Evolutionary conservation across 2,888 invertebrate genomes (phyloP).

Genomic region (Cosmorhoe ocellata): DNA sequence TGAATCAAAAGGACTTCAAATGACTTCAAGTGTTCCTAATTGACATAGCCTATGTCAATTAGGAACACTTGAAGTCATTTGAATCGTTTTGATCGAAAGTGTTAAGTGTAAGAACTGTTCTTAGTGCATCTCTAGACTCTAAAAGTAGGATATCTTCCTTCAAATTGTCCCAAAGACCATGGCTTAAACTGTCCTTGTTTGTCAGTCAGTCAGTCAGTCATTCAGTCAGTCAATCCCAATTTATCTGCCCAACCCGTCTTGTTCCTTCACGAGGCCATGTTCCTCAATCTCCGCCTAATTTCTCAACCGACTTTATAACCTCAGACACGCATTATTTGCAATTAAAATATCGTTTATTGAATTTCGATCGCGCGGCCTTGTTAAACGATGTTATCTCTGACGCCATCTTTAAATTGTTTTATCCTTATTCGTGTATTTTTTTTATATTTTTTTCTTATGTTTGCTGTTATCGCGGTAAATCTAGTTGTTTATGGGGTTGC

Average conservation of each 20-base stretch:
- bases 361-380: slow-evolving; percentile 33
- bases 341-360: slow-evolving; percentile 36
- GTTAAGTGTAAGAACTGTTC: too few species aligned
- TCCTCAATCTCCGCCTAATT: slow-evolving; percentile 12
- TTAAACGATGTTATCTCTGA: slow-evolving; percentile 34
- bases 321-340: slow-evolving; percentile 28
- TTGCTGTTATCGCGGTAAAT: slow-evolving; percentile 30
- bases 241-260: not conserved
- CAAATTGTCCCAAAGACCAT: too few species aligned
- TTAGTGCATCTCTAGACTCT: too few species aligned
- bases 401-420: slow-evolving; percentile 34
- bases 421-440: slow-evolving; percentile 16
- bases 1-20: too few species aligned
- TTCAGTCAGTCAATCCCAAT: too few species aligned
- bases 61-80: too few species aligned
- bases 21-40: too few species aligned
- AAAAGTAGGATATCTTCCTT: too few species aligned
- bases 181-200: too few species aligned
- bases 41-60: too few species aligned
- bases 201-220: too few species aligned
- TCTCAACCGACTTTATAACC: slow-evolving; percentile 26
- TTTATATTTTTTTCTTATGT: slow-evolving; percentile 7
- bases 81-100: too few species aligned
- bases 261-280: not conserved
- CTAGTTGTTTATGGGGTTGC: slow-evolving; percentile 34